Conservation (phyloP, 2,113 vertebrate species). For the Hippocampus mohnikei region DNA sequence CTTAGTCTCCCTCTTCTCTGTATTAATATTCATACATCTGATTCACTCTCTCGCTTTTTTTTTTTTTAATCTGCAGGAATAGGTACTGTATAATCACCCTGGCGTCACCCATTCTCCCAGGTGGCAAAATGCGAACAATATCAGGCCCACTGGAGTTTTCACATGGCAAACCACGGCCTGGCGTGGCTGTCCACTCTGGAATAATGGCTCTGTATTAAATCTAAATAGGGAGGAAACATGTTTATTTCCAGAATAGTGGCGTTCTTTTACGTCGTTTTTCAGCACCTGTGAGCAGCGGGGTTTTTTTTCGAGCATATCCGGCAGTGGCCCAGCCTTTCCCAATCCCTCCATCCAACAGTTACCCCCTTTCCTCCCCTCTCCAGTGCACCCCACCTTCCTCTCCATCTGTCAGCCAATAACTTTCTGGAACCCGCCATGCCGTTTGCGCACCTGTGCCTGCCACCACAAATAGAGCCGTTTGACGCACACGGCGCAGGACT, state of each 20-base stretch:
- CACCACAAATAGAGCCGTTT: conserved; percentile 69
- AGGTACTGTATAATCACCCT: neutral
- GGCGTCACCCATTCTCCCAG: too few species aligned
- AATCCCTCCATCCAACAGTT: neutral
- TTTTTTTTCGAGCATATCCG: neutral
- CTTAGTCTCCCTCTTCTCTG: conserved; percentile 44
- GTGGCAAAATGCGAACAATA: too few species aligned
- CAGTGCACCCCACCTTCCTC: conserved; percentile 51
- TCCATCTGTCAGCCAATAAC: conserved; percentile 77
- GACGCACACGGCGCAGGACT: conserved; percentile 39
- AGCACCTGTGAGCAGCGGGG: neutral
- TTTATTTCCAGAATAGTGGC: neutral
- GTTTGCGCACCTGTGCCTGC: conserved; percentile 71
- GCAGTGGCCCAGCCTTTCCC: too few species aligned
- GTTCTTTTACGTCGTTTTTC: neutral
- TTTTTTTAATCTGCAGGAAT: conserved; percentile 45
- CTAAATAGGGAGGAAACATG: neutral
- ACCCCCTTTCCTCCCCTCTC: conserved; percentile 20
- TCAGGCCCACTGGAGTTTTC: too few species aligned
- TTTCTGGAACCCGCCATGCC: conserved; percentile 64
- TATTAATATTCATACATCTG: conserved; percentile 68
- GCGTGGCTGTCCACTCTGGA: neutral
- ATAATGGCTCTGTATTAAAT: neutral
- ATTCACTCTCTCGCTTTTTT: conserved; percentile 30
- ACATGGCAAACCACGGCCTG: neutral